Evolutionary conservation across 2,888 invertebrate species (phyloP), one percentile per base, ranked within the genome.

Genomic region (Ormia ochracea): DNA sequence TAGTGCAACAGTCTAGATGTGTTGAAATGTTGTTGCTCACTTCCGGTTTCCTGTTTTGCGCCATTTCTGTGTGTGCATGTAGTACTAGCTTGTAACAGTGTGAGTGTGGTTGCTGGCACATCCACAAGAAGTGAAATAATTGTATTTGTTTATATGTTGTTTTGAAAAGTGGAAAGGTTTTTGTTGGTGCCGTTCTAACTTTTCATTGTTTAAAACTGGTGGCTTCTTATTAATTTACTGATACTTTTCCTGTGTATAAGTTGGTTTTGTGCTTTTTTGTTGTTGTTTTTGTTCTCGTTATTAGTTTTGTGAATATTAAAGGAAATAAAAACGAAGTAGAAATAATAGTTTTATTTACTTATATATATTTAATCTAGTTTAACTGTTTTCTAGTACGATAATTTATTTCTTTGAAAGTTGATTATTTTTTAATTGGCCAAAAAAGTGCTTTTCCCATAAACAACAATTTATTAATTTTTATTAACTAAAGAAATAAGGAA

Each of bases 1-100:
- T 14, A 14, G 31, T 59, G 41, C 23, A 63, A 38, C 56, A 36
- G 45, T 50, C 54, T 48, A 59, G 69, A 74, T 65, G 79, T 74
- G 69, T 79, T 79, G 79, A 70, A 79, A 79, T 74, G 65, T 76
- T 76, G 72, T 73, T 80, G 66, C 61, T 80, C 56, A 76, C 72
- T 80, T 79, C 79, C 79, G 38, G 75, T 73, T 80, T 80, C 76
- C 80, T 72, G 72, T 72, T 66, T 72, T 45, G 63, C 73, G 45
- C 73, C 73, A 73, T 72, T 63, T 72, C 45, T 56, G 12, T 21
- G 33, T 43, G 36, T 23, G 31, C 31, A 3, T 10, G 9, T 19
- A 31, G 61, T 59, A 28, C 28, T 28, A 4, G 3, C 4, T 6
- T 28, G 28, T 28, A 28, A 6, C 3, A 28, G 28, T 3, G 3